Conservation (phyloP, 1,140 invertebrate species). For the Brachionus angularis region DNA sequence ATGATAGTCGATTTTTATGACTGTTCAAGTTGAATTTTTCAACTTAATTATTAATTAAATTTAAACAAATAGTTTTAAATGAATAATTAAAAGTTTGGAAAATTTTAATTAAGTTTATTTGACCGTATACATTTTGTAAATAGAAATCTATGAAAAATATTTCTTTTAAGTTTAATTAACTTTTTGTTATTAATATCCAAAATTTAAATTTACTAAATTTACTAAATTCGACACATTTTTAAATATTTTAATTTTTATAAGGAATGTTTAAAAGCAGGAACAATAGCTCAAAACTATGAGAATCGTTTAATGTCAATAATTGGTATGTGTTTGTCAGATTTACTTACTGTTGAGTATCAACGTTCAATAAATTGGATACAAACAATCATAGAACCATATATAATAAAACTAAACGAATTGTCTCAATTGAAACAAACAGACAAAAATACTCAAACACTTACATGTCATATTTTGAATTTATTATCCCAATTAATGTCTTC, state of each 20-base stretch:
- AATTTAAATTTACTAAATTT: background rate
- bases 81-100: too few species aligned
- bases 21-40: too few species aligned
- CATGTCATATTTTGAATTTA: conserved; percentile 32
- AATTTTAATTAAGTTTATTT: too few species aligned
- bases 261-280: conserved; percentile 2
- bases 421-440: conserved; percentile 32
- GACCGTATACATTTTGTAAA: too few species aligned
- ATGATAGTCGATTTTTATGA: too few species aligned
- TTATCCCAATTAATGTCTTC: conserved; percentile 38
- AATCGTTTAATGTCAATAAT: conserved; percentile 42
- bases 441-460: conserved; percentile 28
- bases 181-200: too few species aligned
- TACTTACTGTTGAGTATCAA: conserved; percentile 5
- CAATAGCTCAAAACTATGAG: conserved; percentile 38
- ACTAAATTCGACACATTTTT: background rate
- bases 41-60: too few species aligned
- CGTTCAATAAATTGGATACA: conserved; percentile 23
- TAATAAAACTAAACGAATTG: conserved; percentile 3
- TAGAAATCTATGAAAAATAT: too few species aligned
- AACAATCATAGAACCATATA: conserved; percentile 23
- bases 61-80: too few species aligned
- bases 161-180: too few species aligned
- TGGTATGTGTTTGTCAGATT: conserved; percentile 40
- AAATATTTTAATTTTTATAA: too few species aligned